These are phyloP conservation scores for Sminthurides bifidus DNA, from an alignment of 1,140 invertebrate species.

Conservation along the genomic window DNA sequence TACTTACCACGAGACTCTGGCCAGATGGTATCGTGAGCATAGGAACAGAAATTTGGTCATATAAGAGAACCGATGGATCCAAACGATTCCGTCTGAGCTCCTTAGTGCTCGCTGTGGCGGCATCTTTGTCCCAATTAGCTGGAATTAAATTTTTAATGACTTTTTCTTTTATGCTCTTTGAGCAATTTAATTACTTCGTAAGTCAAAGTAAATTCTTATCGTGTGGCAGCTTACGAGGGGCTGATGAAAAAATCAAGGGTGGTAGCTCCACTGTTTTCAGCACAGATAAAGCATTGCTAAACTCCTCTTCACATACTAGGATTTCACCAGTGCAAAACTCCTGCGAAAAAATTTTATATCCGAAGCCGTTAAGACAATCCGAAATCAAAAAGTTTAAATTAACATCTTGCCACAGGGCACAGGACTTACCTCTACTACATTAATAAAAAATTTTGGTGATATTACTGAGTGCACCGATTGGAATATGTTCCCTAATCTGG, in stretches of 20 bases:
- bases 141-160: too few relatives aligned
- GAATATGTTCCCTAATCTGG: conserved; percentile 19
- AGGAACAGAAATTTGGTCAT: conserved; percentile 28
- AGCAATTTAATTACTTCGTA: too few relatives aligned
- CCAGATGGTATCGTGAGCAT: conserved; percentile 24
- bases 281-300: conserved; percentile 22
- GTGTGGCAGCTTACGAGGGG: conserved; percentile 28
- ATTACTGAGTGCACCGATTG: conserved; percentile 23
- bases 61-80: conserved; percentile 27
- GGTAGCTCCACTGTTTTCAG: conserved; percentile 26
- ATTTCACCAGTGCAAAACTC: conserved; percentile 28
- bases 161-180: too few relatives aligned
- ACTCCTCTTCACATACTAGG: conserved; percentile 22
- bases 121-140: conserved; percentile 31
- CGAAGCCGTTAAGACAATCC: neutral
- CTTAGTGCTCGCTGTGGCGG: conserved; percentile 19
- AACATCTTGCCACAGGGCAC: neutral
- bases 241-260: conserved; percentile 22
- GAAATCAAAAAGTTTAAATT: neutral
- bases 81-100: conserved; percentile 26
- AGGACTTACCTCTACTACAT: conserved; percentile 23
- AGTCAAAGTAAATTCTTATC: too few relatives aligned
- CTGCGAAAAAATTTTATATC: conserved; percentile 10
- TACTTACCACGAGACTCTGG: conserved; percentile 25
- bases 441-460: conserved; percentile 25